Base-by-base conservation (phyloP, 2,797 vertebrate species). In the Varecia variegata region DNA sequence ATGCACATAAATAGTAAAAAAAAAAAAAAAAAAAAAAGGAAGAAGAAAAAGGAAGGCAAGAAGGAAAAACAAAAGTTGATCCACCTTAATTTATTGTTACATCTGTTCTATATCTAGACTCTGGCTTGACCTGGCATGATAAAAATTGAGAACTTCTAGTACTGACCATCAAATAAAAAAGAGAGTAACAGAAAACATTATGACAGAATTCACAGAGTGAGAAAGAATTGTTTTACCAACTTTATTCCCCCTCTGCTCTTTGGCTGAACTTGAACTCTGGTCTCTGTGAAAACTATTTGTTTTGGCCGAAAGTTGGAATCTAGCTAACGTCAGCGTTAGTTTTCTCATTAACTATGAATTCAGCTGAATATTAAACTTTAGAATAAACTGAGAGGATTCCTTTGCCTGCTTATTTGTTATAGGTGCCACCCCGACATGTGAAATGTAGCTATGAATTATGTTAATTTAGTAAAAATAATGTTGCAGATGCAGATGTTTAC, bases 271-370 rank as follows among this genome's bases (percentile, higher is more conserved):
- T 96, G 62, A 93, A 92, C 25, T 73, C 77, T 32, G 32, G 5
- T 68, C 40, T 92, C n/a, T 80, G 60, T 23, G 30, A 79, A 93
- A 71, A 40, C 30, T 43, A 60, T 85, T 89, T 96, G 52, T 73
- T 92, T 97, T 45, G 86, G 62, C 90, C 62, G 65, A 94, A 96
- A 94, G 56, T 88, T 83, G 56, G 43, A 96, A 94, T 73, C n/a
- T 47, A 70, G 54, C 35, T 89, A 82, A 95, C 20, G 62, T 38
- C 74, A 80, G 12, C 62, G 6, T 93, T 87, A 71, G n/a, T 45
- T 45, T 94, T 43, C 90, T 30, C 60, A 73, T 79, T 82, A 85
- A 68, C 62, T 62, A 81, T n/a, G 38, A 84, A 86, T 70, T 88
- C 32, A 47, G 45, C 32, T 93, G 95, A 90, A 74, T 91, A 52